These are phyloP conservation scores for Paracentrotus lividus DNA, from an alignment of 53 echinoderm and acorn worm species.

Conservation along the genomic window DNA sequence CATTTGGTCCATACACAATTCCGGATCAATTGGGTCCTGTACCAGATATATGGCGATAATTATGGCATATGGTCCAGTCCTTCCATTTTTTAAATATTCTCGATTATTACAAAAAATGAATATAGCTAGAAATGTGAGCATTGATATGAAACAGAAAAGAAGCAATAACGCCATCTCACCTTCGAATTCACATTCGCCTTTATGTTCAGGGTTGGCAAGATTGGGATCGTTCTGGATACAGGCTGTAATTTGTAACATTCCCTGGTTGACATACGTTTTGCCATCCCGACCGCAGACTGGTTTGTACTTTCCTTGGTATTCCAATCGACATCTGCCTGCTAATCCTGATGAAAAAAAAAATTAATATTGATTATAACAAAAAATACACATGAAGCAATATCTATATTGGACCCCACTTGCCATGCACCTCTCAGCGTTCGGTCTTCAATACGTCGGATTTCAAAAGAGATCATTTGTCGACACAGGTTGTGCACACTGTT, in stretches of 20 bases:
- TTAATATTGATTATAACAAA: too few species aligned
- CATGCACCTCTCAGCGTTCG: too few species aligned
- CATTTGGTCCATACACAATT: too few species aligned
- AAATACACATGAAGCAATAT: too few species aligned
- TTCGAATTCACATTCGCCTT: slow-evolving; percentile 85
- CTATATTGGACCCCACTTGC: too few species aligned
- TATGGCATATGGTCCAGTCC: too few species aligned
- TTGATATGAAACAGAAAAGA: not conserved
- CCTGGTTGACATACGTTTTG: slow-evolving; percentile 87
- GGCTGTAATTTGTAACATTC: slow-evolving; percentile 82
- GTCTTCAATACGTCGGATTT: too few species aligned
- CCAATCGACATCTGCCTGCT: slow-evolving; percentile 66
- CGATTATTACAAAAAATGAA: not conserved
- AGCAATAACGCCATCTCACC: slow-evolving; percentile 62
- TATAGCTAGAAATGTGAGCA: not conserved
- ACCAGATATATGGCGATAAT: too few species aligned
- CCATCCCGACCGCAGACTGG: slow-evolving; percentile 92
- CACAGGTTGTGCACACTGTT: too few species aligned
- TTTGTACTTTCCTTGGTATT: slow-evolving; percentile 72
- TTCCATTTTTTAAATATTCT: too few species aligned
- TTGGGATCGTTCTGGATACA: slow-evolving; percentile 85
- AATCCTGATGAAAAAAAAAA: slow-evolving; percentile 47
- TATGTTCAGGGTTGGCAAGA: slow-evolving; percentile 68
- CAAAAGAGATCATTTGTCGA: too few species aligned
- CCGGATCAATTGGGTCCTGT: too few species aligned